Evolutionary conservation across 2,797 vertebrate genomes (phyloP), one percentile per base, ranked within the genome.

Genomic region (Intellagama lesueurii): DNA sequence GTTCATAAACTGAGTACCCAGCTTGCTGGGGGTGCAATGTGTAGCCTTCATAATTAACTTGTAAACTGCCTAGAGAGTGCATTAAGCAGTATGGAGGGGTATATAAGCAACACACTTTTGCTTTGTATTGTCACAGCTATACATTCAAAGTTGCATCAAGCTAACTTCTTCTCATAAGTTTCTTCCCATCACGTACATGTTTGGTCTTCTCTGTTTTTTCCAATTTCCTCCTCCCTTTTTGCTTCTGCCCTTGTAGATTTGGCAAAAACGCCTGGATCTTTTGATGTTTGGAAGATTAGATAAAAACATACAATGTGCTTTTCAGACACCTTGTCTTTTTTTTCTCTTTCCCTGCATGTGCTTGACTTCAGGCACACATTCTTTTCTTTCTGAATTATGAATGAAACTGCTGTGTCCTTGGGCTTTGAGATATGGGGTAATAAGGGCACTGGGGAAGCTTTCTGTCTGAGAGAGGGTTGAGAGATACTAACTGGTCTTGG

Each of bases 301-400:
- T 78, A 90, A 56, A 47, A 73, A 90, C 85, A 70, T 3, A 9
- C n/a, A 85, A 81, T 68, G 2, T 0, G 78, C 19, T 26, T 2
- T 86, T 73, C 52, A 0, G 69, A 92, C 66, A 84, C 79, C 1
- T 88, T 77, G 1, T 0, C 44, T 7, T 35, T 80, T 70, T 52
- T 83, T 40, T 4, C 2, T 12, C 12, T 9, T 17, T 17, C 60
- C 60, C 2, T 64, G 2, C 17, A 22, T 64, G 60, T 64, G 16
- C 17, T 22, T 68, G 28, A 4, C 0, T 47, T 24, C 7, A 77
- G 6, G n/a, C 44, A 66, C 2, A 87, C 82, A 90, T 47, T 1
- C 86, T 79, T 85, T 90, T 32, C 22, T 93, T 89, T 88, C 16
- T 76, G 76, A 90, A 80, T 85, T 80, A 60, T 60, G 5, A 90